Evolutionary conservation across 2,888 invertebrate species (phyloP).

Genomic region (Hirtodrosophila histrioides): DNA sequence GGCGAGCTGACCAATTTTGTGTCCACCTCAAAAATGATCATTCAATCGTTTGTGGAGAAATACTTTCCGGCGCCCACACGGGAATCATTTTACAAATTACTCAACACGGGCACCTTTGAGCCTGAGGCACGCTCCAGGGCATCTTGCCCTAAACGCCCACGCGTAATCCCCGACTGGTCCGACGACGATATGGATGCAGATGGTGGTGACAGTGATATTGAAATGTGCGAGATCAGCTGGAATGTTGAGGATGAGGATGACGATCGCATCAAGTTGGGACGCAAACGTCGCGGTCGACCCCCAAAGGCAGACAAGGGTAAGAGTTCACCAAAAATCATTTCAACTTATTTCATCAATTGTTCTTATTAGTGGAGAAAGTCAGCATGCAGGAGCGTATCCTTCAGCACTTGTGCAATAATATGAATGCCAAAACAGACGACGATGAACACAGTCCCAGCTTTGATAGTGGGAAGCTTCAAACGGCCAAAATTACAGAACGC

Average conservation of each 20-base stretch:
- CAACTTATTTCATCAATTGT: no score
- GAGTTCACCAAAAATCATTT: background rate
- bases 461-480: constrained; percentile 84
- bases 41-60: constrained; percentile 98
- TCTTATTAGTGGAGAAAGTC: constrained; percentile 51
- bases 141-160: constrained; percentile 35
- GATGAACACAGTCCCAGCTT: constrained; percentile 85
- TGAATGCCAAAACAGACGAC: constrained; percentile 85
- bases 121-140: constrained; percentile 38
- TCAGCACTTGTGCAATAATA: constrained; percentile 41
- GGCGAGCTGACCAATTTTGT: constrained; percentile 99
- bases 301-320: constrained; percentile 76
- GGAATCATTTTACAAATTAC: constrained; percentile 90
- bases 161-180: constrained; percentile 40
- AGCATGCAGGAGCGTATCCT: constrained; percentile 67
- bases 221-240: constrained; percentile 32
- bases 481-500: constrained; percentile 33
- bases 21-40: constrained; percentile 94
- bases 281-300: constrained; percentile 61
- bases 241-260: constrained; percentile 38
- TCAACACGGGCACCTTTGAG: constrained; percentile 80
- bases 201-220: constrained; percentile 82
- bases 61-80: constrained; percentile 99
- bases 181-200: constrained; percentile 73
- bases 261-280: constrained; percentile 36